Conservation (phyloP, 2,888 invertebrate species). For the Latrodectus hesperus region DNA sequence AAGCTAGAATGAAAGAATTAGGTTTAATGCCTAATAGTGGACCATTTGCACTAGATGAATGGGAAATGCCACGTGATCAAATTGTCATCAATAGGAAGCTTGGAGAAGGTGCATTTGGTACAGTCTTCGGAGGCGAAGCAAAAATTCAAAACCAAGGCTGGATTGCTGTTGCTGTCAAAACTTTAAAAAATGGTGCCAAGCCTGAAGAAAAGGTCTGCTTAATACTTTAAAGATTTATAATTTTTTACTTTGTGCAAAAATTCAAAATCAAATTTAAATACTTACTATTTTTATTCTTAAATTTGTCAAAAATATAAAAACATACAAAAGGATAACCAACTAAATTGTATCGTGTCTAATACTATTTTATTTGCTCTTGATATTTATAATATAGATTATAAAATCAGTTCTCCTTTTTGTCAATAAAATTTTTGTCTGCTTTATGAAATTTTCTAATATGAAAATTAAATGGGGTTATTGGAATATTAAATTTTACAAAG, state of each 20-base stretch:
- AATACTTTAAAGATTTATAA: neutral
- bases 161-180: constrained; percentile 91
- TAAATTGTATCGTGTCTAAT: no score
- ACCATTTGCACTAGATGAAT: constrained; percentile 82
- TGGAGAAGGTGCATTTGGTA: constrained; percentile 94
- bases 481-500: no score
- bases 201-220: constrained; percentile 83
- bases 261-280: no score
- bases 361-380: no score
- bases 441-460: no score
- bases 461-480: no score
- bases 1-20: constrained; percentile 82
- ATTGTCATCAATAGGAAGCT: constrained; percentile 90
- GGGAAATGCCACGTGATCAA: constrained; percentile 89
- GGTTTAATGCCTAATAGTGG: constrained; percentile 79
- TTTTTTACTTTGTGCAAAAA: neutral
- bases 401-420: no score
- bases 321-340: no score
- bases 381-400: no score
- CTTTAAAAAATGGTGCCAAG: constrained; percentile 86
- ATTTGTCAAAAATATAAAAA: no score
- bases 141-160: constrained; percentile 83
- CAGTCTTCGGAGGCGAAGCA: constrained; percentile 93
- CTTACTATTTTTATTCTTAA: no score
- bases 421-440: no score